A percentile compares a stretch with the other conserved stretches of the same genome.
These are phyloP conservation scores for Xenopus tropicalis DNA, from an alignment of 2,113 vertebrate species.

Conservation along the genomic window UCB_Xtro_10.0 CM004450.2:137522001-137522500, in stretches of 20 bases:
- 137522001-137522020: no score
- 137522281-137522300: background rate
- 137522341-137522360: background rate
- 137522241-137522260: background rate
- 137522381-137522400: constrained; percentile 29
- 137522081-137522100: no score
- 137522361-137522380: constrained; percentile 13
- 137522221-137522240: background rate
- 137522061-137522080: no score
- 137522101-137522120: no score
- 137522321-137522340: background rate
- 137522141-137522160: no score
- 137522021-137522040: no score
- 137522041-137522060: no score
- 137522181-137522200: background rate
- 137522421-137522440: constrained; percentile 2
- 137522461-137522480: constrained; percentile 9
- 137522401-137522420: constrained; percentile 42
- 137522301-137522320: background rate
- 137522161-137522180: background rate
- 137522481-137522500: background rate
- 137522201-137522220: background rate
- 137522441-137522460: background rate
- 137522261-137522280: background rate
- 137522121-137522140: no score